Percentiles rank a stretch among this genome's conserved stretches.
Evolutionary conservation across 2,888 invertebrate genomes (phyloP).

Genomic region (Xylota segnis): DNA sequence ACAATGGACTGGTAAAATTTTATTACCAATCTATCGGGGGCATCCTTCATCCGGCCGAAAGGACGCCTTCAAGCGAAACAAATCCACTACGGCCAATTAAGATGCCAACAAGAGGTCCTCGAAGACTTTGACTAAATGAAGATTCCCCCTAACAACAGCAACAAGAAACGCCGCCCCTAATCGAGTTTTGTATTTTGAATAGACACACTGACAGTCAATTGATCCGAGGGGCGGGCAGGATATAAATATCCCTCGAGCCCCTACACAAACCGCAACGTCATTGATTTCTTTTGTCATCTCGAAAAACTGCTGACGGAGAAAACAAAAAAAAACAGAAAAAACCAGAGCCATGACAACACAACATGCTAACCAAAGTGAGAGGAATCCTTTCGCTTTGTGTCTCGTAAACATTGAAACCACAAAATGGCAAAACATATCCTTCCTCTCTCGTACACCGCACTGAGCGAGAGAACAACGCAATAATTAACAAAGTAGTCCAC

Average conservation of each 20-base stretch:
- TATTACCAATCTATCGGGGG: constrained; percentile 44
- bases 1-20: constrained; percentile 48
- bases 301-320: constrained; percentile 42
- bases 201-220: constrained; percentile 24
- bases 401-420: constrained; percentile 63
- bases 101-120: neutral
- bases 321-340: neutral
- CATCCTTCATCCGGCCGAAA: neutral
- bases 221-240: neutral
- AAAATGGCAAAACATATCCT: constrained; percentile 69
- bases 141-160: neutral
- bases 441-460: constrained; percentile 22
- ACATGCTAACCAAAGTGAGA: constrained; percentile 45
- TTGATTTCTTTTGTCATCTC: constrained; percentile 48
- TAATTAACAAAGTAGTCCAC: constrained; percentile 59
- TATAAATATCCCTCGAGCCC: constrained; percentile 42
- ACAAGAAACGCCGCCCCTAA: no score
- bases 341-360: constrained; percentile 36
- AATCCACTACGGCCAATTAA: constrained; percentile 48
- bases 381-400: constrained; percentile 40
- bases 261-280: constrained; percentile 57
- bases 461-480: constrained; percentile 45
- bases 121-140: constrained; percentile 16
- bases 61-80: constrained; percentile 35
- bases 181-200: constrained; percentile 38